Percentiles rank a stretch among this genome's conserved stretches.
These are phyloP conservation scores for Aleiodes sp. DNA, from an alignment of 1,140 invertebrate genomes.

Conservation along the genomic window DNA sequence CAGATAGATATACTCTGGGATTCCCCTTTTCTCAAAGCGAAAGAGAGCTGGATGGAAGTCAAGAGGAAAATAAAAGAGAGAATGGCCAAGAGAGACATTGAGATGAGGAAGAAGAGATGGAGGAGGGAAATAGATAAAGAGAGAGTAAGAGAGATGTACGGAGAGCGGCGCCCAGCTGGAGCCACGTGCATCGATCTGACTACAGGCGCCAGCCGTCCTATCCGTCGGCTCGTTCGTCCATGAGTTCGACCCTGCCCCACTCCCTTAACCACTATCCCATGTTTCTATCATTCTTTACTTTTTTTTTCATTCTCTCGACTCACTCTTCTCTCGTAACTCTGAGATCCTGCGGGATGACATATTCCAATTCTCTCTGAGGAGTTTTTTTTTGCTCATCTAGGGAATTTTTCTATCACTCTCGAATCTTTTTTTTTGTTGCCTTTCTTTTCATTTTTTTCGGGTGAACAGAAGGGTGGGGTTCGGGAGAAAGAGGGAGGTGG, in stretches of 20 bases:
- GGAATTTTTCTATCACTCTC: too few relatives aligned
- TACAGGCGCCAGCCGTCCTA: constrained; percentile 66
- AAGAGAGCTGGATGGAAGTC: constrained; percentile 32
- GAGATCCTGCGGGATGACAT: neutral
- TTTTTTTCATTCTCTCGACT: constrained; percentile 9
- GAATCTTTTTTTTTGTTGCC: too few relatives aligned
- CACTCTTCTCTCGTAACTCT: neutral
- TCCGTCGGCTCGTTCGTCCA: constrained; percentile 66
- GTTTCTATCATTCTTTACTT: constrained; percentile 18
- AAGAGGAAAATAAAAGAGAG: constrained; percentile 33
- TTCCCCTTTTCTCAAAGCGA: neutral
- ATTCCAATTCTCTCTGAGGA: neutral
- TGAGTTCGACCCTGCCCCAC: constrained; percentile 65
- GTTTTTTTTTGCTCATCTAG: neutral
- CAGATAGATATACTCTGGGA: neutral
- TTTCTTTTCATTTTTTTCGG: neutral
- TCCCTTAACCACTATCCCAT: constrained; percentile 29
- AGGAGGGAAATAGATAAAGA: too few relatives aligned
- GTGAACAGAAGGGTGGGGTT: neutral
- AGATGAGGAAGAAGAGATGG: constrained; percentile 21
- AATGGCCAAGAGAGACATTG: constrained; percentile 25
- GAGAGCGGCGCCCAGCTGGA: constrained; percentile 67
- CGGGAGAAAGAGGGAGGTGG: neutral
- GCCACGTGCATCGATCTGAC: constrained; percentile 68
- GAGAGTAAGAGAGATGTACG: constrained; percentile 62